Base-by-base conservation (phyloP, 2,888 invertebrate genomes). In the Oscheius sp. region DNA sequence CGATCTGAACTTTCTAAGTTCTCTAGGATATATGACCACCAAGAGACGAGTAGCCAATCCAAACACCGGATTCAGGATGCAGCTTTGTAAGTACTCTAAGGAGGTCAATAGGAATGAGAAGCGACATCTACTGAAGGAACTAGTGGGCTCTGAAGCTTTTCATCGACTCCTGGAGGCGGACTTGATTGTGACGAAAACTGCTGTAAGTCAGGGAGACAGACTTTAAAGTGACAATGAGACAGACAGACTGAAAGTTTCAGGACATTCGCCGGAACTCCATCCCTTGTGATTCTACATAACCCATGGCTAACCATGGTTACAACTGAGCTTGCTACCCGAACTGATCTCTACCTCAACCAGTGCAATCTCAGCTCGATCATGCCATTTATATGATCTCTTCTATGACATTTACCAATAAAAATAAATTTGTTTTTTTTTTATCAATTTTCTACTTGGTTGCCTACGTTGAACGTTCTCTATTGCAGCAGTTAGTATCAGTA, bases 41-140 rank as follows among this genome's bases (percentile, higher is more conserved):
- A 70, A 75, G 53, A 71, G 86, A 58, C 33, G 74, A 13, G 70
- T 78, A 1, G 82, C 81, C 13, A 81, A 81, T 71, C 87, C 87
- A 10, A 87, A 87, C 72, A 82, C 84, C 57, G 87, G 87, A 35
- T 87, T 87, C 74, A 74, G 85, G 29, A 84, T 85, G 81, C 86
- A 87, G 60, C 74, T 87, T 70, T 77, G 74, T 42, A 76, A 81
- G 32, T 87, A 77, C 57, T 78, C 79, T 2, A 78, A 79, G 33
- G 72, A 79, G 70, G 86, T 85, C 50, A 60, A 72, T 11, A n/a
- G 63, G 53, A 53, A 29, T 53, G 29, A 3, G 53, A 21, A 10
- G 53, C 3, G 53, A 10, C 3, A 53, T 21, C 5, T 21, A 4
- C 53, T 53, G 29, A 53, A 7, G 3, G 10, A 53, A 29, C 63